Evolutionary conservation across 1,140 invertebrate species (phyloP), one percentile per base, ranked within the genome.

Genomic region (Drosophila burlai): DNA sequence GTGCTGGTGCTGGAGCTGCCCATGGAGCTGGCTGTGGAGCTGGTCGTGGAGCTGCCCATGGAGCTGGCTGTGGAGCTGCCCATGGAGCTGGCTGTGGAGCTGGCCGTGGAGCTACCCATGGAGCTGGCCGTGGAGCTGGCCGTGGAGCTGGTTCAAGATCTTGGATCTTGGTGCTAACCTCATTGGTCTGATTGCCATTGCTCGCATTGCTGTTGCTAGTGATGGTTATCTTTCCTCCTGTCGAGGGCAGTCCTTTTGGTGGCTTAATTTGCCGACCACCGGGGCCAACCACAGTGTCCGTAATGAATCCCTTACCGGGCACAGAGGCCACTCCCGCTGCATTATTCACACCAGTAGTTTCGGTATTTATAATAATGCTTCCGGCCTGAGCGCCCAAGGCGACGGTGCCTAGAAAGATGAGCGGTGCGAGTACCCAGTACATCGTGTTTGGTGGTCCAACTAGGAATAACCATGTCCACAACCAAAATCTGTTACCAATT

Each of bases 251-350:
- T 26, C 21, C 15, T 0, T 57, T 57, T 6, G 54, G 54, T 7
- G 21, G 21, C 15, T 24, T 40, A 0, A 24, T 16, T 0, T 1
- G 0, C 8, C 4, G 4, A 2, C 10, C 7, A 1, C 8, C 34
- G 2, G 13, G 15, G 3, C 54, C 54, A 15, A 57, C 15, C 4
- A 40, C 15, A 11, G 36, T 57, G 5, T 57, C 21, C 36, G 36
- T 11, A 11, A 40, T n/a, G 15, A 7, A 57, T 11, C 54, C 54
- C 21, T 40, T 57, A 0, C 0, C 0, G 15, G 36, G 21, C 15
- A 57, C 16, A 40, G 15, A 3, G 6, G 21, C 54, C 15, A 5
- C 1, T n/a, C 54, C 54, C 0, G 5, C 34, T 24, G 54, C 54
- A 16, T 57, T 24, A 7, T 57, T 21, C 2, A 40, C 6, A 8